Conservation (phyloP, 2,888 invertebrate species). For the Machimus atricapillus region DNA sequence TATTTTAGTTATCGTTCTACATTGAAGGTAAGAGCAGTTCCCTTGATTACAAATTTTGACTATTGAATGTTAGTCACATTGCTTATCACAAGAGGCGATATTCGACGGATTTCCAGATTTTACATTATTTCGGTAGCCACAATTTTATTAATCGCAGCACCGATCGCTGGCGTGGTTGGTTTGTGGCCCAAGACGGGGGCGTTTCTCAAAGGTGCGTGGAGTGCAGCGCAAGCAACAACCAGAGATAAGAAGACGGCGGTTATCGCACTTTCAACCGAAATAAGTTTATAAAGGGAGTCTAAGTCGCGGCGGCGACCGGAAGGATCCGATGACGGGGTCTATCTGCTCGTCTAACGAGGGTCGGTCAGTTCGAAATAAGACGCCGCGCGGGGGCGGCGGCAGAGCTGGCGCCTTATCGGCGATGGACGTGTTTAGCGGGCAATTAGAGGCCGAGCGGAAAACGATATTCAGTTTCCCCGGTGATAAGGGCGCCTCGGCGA, state of each 20-base stretch:
- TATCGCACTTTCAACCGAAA: background rate
- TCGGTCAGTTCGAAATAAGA: slow-evolving; percentile 6
- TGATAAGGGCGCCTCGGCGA: slow-evolving; percentile 24
- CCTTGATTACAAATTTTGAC: too few species aligned
- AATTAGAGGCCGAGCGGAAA: slow-evolving; percentile 33
- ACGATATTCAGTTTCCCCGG: slow-evolving; percentile 23
- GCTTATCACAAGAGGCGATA: too few species aligned
- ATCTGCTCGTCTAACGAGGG: slow-evolving; percentile 22
- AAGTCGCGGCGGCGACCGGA: background rate
- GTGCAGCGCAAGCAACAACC: background rate
- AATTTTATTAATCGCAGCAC: background rate
- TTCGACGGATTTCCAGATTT: background rate
- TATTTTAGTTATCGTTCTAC: too few species aligned
- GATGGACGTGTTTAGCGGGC: background rate
- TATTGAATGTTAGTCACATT: too few species aligned
- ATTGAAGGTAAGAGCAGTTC: too few species aligned
- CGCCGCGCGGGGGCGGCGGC: background rate
- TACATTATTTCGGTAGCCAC: background rate
- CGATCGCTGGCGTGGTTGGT: background rate
- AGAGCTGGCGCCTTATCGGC: background rate
- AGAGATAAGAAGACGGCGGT: background rate
- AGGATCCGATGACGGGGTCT: slow-evolving; percentile 5
- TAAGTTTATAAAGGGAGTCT: background rate
- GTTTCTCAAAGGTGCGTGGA: background rate
- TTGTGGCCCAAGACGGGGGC: background rate